Percentiles rank a stretch among this genome's conserved stretches.
These are phyloP conservation scores for Equus quagga DNA, from an alignment of 2,113 vertebrate species.

Conservation along the genomic window DNA sequence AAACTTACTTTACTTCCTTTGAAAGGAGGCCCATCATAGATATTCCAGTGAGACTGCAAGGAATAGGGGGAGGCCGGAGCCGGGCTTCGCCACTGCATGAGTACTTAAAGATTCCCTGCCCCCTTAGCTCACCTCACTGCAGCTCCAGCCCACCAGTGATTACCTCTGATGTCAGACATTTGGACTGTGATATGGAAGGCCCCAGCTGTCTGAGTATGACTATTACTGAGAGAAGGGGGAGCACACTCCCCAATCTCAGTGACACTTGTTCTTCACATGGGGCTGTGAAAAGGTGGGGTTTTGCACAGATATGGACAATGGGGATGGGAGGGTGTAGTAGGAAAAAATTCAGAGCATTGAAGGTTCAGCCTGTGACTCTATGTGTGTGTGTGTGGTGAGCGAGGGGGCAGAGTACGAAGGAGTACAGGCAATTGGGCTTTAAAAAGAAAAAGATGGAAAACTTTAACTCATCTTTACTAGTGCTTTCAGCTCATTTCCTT, in stretches of 20 bases:
- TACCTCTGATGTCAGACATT: not conserved
- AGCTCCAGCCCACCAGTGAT: not conserved
- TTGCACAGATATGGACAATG: not conserved
- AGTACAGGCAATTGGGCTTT: not conserved
- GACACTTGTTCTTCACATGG: not conserved
- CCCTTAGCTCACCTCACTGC: not conserved
- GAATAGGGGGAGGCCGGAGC: not conserved
- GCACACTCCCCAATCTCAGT: not conserved
- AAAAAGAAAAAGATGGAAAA: not conserved
- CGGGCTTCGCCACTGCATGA: not conserved
- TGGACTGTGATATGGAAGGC: not conserved
- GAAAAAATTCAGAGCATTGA: not conserved
- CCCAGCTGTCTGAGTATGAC: not conserved
- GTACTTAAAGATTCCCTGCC: not conserved
- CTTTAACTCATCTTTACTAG: not conserved
- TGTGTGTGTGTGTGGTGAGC: not conserved
- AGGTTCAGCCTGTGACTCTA: not conserved
- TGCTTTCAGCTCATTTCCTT: not conserved
- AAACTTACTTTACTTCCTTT: slow-evolving; percentile 36
- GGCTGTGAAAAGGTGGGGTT: not conserved
- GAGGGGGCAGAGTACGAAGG: not conserved
- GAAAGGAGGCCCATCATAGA: not conserved
- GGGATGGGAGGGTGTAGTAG: not conserved
- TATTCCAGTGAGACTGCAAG: not conserved
- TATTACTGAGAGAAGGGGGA: not conserved